Conservation (phyloP, 1,140 invertebrate species). For the Drosophila neocordata region DNA sequence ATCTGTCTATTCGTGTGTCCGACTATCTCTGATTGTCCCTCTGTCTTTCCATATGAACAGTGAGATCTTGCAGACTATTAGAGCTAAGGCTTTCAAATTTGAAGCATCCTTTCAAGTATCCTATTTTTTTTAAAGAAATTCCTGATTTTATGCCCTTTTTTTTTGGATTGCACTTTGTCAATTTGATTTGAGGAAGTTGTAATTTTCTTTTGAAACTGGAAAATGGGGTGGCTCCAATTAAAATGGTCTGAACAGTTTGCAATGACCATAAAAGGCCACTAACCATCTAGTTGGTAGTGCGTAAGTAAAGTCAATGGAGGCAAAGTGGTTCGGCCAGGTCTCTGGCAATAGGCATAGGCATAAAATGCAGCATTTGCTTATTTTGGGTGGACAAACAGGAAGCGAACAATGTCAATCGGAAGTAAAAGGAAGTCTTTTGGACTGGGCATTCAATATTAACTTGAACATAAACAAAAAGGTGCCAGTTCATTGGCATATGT, state of each 20-base stretch:
- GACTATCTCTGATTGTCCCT: too few species aligned
- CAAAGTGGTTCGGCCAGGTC: not conserved
- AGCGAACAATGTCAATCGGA: constrained; percentile 17
- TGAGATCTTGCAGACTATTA: too few species aligned
- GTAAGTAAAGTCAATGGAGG: not conserved
- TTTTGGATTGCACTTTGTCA: not conserved
- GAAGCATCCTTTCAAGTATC: too few species aligned
- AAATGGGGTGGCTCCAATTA: constrained; percentile 18
- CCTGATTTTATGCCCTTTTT: not conserved
- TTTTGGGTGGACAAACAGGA: constrained; percentile 17
- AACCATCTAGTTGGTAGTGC: not conserved
- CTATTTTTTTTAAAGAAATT: too few species aligned
- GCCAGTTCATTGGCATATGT: constrained; percentile 18
- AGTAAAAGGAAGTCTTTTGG: constrained; percentile 10
- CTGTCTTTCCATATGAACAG: too few species aligned
- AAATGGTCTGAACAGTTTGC: not conserved
- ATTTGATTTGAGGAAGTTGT: not conserved
- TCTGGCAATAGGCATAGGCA: not conserved
- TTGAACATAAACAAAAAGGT: not conserved
- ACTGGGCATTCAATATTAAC: not conserved
- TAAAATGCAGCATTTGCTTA: constrained; percentile 18
- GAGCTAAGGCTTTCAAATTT: too few species aligned
- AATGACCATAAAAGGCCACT: constrained; percentile 5
- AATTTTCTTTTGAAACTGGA: not conserved
- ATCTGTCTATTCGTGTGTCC: too few species aligned